Evolutionary conservation across 2,888 invertebrate species (phyloP).

Genomic region (Meteorus colon): DNA sequence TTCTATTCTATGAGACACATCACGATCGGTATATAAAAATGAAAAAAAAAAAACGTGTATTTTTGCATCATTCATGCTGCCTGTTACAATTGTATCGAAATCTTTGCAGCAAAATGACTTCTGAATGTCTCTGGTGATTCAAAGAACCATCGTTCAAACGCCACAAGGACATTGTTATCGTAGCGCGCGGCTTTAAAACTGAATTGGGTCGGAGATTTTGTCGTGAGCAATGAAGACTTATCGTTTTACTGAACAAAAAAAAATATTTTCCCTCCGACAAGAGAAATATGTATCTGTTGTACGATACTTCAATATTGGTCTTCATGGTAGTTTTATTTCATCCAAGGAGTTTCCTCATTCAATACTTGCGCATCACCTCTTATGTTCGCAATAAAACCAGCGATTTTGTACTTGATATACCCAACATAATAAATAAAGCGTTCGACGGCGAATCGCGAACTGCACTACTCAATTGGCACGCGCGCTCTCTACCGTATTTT

Average conservation of each 20-base stretch:
- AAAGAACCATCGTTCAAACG: neutral
- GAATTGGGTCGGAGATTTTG: neutral
- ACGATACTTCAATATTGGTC: neutral
- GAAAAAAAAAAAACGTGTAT: too few relatives aligned
- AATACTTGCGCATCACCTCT: neutral
- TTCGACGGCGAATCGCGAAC: constrained; percentile 25
- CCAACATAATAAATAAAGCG: constrained; percentile 16
- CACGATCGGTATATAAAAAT: too few relatives aligned
- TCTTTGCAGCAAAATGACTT: neutral
- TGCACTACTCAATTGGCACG: neutral
- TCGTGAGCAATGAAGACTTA: constrained; percentile 20
- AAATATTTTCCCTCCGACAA: neutral
- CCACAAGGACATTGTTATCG: neutral
- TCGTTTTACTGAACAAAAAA: neutral
- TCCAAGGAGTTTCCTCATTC: neutral
- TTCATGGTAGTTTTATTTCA: constrained; percentile 6
- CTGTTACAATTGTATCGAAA: too few relatives aligned
- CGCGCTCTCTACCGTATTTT: neutral
- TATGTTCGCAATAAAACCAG: constrained; percentile 21
- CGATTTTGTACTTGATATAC: constrained; percentile 11
- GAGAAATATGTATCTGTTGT: too few relatives aligned
- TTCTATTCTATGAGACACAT: neutral
- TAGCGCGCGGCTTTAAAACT: neutral
- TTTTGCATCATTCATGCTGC: too few relatives aligned
- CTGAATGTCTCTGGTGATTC: neutral